Evolutionary conservation across 2,113 vertebrate species (phyloP).

Genomic region (Azemiops feae): DNA sequence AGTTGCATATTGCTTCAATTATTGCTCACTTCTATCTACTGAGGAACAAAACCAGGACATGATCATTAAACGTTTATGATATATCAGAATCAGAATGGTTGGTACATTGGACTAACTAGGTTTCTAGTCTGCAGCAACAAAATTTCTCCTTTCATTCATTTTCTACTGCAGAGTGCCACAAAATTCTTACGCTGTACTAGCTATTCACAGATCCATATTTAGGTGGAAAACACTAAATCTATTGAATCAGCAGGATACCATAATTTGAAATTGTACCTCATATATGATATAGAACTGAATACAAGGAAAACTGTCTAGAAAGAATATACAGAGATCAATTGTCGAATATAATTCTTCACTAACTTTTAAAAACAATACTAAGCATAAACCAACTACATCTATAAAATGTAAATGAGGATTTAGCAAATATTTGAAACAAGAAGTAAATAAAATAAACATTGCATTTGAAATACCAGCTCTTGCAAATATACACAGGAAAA

Average conservation of each 20-base stretch:
- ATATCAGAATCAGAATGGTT: background rate
- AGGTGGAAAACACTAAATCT: background rate
- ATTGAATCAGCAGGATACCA: background rate
- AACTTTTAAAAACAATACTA: background rate
- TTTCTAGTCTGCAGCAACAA: background rate
- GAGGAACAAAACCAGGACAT: background rate
- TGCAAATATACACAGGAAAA: background rate
- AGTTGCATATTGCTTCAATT: background rate
- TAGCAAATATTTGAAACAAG: conserved; percentile 15
- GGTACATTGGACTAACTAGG: background rate
- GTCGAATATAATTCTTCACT: background rate
- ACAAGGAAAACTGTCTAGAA: background rate
- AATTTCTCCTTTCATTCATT: background rate
- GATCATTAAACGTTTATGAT: background rate
- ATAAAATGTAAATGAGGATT: background rate
- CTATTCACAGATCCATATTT: background rate
- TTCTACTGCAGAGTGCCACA: background rate
- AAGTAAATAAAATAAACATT: conserved; percentile 24
- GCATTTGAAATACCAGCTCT: background rate
- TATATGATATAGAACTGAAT: background rate
- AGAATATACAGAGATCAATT: background rate
- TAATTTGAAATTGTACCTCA: background rate
- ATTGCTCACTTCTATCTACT: background rate
- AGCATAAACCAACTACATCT: background rate
- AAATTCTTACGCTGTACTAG: background rate